A percentile compares a stretch with the other conserved stretches of the same genome.
phyloP scores from a whole-genome alignment of 2,113 vertebrate species.

The Platycercus adscitus region DNA sequence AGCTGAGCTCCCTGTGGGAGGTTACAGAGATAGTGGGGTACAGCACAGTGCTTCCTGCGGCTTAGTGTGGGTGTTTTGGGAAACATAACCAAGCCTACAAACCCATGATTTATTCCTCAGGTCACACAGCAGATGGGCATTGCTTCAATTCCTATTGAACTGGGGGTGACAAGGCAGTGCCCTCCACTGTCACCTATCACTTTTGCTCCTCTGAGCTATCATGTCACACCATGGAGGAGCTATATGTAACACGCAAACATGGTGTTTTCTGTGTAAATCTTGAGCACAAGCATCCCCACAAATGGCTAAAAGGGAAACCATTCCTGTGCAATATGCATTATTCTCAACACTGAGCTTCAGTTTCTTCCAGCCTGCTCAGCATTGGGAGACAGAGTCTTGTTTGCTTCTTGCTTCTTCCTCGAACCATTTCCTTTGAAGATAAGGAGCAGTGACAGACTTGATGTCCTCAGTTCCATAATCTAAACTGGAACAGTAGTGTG shows the following conservation, averaged over 20 bases:
- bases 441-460: not conserved
- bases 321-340: not conserved
- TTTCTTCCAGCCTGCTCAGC: not conserved
- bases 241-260: not conserved
- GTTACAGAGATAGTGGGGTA: not conserved
- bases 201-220: not conserved
- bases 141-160: not conserved
- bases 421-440: not conserved
- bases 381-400: rapidly evolving
- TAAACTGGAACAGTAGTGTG: not conserved
- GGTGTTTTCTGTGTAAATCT: not conserved
- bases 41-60: not conserved
- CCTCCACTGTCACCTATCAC: not conserved
- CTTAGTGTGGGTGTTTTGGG: not conserved
- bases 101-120: not conserved
- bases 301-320: not conserved
- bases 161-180: not conserved
- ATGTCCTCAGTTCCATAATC: not conserved
- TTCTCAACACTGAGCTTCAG: not conserved
- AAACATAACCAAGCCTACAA: not conserved
- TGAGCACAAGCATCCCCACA: not conserved
- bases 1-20: not conserved
- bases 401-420: not conserved
- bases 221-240: not conserved
- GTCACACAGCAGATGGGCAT: not conserved